Base-by-base conservation (phyloP, 2,888 invertebrate species). In the Lathronympha strigana region DNA sequence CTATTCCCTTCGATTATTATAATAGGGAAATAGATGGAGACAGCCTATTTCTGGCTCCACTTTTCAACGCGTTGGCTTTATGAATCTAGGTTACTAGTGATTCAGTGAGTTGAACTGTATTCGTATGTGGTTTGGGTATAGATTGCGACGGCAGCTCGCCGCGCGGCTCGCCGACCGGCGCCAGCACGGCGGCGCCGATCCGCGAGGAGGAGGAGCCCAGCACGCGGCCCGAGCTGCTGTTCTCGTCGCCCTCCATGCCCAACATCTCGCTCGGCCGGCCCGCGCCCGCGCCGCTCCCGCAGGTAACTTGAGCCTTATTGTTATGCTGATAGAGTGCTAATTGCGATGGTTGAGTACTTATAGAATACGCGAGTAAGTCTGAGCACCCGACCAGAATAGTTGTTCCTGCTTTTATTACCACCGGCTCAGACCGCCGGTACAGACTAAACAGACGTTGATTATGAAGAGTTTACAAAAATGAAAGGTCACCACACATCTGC, bases 201-300 rank as follows among this genome's bases (percentile, higher is more conserved):
- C 95, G 95, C 86, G 96, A 96, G 81, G 97, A 97, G 88, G 95
- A 95, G 81, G 96, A 97, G 88, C 81, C 94, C 92, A 78, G 95
- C 91, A 82, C 96, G 69, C 88, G 96, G 90, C 92, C 95, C 92
- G 88, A 95, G 92, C 88, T 96, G 68, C 94, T 98, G 69, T 98
- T 98, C 93, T 97, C 97, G 76, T 98, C 98, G 77, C 98, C 98
- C 64, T 98, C 98, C 78, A 95, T 98, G 96, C 98, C 98, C 79
- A 98, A 98, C 93, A 98, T 98, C 84, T 98, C 98, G 69, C 93
- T 98, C 77, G 98, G 97, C 64, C 93, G 97, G 71, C 96, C 94
- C 80, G 90, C 94, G 74, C 97, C 98, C 0, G 89, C 97, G 74
- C 97, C 97, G 87, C 97, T 69, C 96, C 97, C 23, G 94, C 96